A percentile compares a stretch with the other conserved stretches of the same genome.
Conservation (phyloP, 2,113 vertebrate species). For the Copsychus sechellarum region DNA sequence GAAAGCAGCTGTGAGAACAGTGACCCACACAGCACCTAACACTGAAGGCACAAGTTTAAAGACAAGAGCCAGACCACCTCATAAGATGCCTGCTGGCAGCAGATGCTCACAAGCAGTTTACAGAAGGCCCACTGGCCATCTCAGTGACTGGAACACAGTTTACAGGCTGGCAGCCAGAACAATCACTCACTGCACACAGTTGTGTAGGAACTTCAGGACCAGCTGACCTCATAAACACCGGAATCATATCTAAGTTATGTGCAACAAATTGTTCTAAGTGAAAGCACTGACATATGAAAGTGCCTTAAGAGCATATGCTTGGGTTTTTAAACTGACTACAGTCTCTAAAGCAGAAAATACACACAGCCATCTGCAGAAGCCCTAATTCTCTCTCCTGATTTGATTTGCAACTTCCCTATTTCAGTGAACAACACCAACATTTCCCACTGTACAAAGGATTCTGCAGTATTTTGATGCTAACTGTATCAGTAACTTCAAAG, state of each 20-base stretch:
- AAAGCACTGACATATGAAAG: not conserved
- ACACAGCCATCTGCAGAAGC: not conserved
- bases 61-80: constrained; percentile 3
- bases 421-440: not conserved
- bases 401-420: not conserved
- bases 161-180: not conserved
- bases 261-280: not conserved
- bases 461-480: not conserved
- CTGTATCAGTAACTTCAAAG: not conserved
- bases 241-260: not conserved
- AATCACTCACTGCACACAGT: not conserved
- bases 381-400: not conserved
- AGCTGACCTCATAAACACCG: not conserved
- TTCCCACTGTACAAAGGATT: not conserved
- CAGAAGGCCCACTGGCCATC: not conserved
- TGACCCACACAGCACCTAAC: not conserved
- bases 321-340: not conserved
- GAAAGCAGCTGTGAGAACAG: not conserved
- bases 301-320: not conserved
- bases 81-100: not conserved
- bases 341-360: constrained; percentile 14
- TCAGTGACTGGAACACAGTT: not conserved
- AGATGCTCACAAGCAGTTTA: not conserved
- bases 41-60: not conserved
- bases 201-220: not conserved